phyloP scores from a whole-genome alignment of 2,888 invertebrate genomes.

The Octonoba sinensis region DNA sequence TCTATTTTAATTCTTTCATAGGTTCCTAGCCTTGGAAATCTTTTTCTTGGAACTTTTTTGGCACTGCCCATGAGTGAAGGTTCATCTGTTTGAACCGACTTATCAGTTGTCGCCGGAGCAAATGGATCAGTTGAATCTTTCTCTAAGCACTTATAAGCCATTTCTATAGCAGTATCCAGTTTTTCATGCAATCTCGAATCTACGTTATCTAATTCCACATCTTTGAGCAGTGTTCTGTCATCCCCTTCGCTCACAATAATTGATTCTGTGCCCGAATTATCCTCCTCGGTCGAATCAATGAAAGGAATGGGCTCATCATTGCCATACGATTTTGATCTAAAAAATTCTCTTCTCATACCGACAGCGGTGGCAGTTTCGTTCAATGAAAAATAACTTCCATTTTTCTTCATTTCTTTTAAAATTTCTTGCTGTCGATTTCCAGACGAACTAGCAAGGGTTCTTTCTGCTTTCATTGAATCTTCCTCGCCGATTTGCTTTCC shows the following conservation, averaged over 20 bases:
- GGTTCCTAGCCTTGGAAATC: constrained; percentile 41
- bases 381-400: constrained; percentile 33
- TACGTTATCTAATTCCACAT: not conserved
- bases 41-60: constrained; percentile 25
- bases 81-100: constrained; percentile 36
- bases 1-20: constrained; percentile 48
- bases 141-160: not conserved
- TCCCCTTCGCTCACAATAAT: not conserved
- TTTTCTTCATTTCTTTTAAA: constrained; percentile 1
- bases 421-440: constrained; percentile 1
- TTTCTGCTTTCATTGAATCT: not conserved
- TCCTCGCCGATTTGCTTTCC: too few species aligned
- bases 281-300: constrained; percentile 32
- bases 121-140: not conserved
- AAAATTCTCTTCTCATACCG: not conserved
- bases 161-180: not conserved
- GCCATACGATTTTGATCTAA: constrained; percentile 42
- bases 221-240: too few species aligned
- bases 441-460: too few species aligned
- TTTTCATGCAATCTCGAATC: not conserved
- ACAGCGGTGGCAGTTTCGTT: constrained; percentile 1
- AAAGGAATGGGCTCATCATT: constrained; percentile 50
- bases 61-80: not conserved
- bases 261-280: constrained; percentile 18
- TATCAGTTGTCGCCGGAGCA: constrained; percentile 19